phyloP scores from a whole-genome alignment of 2,113 vertebrate species.

The Helogale parvula region DNA sequence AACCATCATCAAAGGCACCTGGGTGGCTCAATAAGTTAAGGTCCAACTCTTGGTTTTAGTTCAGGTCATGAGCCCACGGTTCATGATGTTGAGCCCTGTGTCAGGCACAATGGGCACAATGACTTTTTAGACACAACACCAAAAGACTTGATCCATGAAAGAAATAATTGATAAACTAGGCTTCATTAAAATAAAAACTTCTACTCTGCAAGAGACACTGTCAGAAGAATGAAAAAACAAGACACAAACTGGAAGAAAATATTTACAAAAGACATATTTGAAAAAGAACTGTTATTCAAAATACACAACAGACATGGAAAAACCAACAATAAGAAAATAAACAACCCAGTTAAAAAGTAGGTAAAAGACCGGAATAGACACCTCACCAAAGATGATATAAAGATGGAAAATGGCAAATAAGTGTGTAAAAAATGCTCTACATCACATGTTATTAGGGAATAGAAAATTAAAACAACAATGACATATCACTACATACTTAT shows the following conservation, averaged over 20 bases:
- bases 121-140: not conserved
- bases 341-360: not conserved
- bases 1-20: not conserved
- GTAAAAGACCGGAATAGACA: not conserved
- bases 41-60: too few relatives aligned
- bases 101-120: not conserved
- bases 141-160: not conserved
- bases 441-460: not conserved
- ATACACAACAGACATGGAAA: not conserved
- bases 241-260: not conserved
- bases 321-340: slow-evolving; percentile 13
- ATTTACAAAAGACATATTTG: not conserved
- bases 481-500: not conserved
- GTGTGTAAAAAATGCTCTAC: not conserved
- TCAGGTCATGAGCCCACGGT: too few relatives aligned
- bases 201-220: not conserved
- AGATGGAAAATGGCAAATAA: not conserved
- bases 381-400: not conserved
- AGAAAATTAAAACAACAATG: not conserved
- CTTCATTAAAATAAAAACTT: not conserved
- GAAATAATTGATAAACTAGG: not conserved
- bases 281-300: not conserved
- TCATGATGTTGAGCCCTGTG: too few relatives aligned
- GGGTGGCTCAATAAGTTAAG: too few relatives aligned
- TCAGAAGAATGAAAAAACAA: not conserved